Percentiles rank a stretch among this genome's conserved stretches.
phyloP scores from a whole-genome alignment of 2,113 vertebrate genomes.

The Odobenus rosmarus region DNA sequence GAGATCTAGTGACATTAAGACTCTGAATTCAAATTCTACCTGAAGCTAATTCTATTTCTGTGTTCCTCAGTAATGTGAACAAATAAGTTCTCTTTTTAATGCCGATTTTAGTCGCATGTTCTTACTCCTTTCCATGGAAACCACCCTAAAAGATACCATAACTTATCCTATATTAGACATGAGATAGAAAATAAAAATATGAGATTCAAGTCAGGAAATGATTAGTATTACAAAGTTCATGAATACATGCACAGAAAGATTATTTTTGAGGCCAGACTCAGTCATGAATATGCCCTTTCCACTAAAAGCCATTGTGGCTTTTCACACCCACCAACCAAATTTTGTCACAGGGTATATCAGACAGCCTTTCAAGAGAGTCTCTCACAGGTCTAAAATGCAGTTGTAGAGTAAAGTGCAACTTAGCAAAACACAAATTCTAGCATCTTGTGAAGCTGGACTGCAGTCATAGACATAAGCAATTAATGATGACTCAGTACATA shows the following conservation, averaged over 20 bases:
- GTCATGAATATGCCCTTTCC: background rate
- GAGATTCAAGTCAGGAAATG: background rate
- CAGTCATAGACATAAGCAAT: background rate
- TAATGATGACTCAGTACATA: background rate
- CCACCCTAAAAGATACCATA: background rate
- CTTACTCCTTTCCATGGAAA: background rate
- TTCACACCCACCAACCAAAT: background rate
- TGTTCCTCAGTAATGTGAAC: background rate
- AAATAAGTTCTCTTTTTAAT: background rate
- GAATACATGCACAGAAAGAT: background rate
- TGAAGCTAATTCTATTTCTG: background rate
- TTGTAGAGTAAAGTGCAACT: background rate
- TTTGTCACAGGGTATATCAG: background rate
- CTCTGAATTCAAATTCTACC: background rate
- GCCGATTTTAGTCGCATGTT: background rate
- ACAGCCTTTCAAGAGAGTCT: background rate
- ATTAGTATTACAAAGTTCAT: background rate
- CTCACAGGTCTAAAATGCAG: background rate
- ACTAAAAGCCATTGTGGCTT: background rate
- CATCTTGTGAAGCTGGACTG: background rate
- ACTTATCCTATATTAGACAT: background rate
- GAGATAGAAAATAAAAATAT: background rate
- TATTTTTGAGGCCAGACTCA: background rate
- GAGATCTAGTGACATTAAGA: background rate
- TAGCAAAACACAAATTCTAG: background rate